Evolutionary conservation across 2,797 vertebrate species (phyloP).

Genomic region (Lates japonicus): DNA sequence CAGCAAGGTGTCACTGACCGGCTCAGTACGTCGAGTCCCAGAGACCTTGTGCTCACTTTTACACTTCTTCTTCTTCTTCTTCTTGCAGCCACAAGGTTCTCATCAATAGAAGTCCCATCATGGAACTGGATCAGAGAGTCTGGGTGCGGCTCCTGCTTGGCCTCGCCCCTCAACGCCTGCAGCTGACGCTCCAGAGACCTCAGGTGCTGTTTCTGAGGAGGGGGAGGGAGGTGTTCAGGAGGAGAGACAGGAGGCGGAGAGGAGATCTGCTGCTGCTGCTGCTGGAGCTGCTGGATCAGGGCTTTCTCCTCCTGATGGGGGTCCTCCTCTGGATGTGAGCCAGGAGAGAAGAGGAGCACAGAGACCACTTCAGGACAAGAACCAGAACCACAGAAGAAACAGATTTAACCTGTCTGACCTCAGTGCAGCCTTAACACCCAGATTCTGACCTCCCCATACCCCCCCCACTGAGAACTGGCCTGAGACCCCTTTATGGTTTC

Average conservation of each 20-base stretch:
- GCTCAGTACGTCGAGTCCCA: constrained; percentile 81
- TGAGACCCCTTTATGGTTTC: too few species aligned
- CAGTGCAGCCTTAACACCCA: too few species aligned
- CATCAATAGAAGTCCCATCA: too few species aligned
- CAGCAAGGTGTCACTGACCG: constrained; percentile 84
- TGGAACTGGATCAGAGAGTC: constrained; percentile 77
- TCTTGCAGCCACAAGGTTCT: too few species aligned
- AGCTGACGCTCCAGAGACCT: constrained; percentile 68
- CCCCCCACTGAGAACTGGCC: too few species aligned
- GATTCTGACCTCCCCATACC: too few species aligned
- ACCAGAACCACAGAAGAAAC: background rate
- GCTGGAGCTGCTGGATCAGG: constrained; percentile 2
- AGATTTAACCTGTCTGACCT: too few species aligned
- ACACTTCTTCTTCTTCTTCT: too few species aligned
- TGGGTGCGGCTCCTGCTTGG: constrained; percentile 1
- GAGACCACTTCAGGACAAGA: background rate
- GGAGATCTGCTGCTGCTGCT: too few species aligned
- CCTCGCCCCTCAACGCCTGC: constrained; percentile 32
- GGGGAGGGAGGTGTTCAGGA: background rate
- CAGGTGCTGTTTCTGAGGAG: constrained; percentile 19
- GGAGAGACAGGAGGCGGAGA: background rate
- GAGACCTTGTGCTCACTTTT: constrained; percentile 69
- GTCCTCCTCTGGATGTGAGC: constrained; percentile 51
- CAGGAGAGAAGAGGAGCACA: background rate
- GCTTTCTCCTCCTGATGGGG: constrained; percentile 1